Base-by-base conservation (phyloP, 1,140 invertebrate species). In the Tigriopus japonicus region DNA sequence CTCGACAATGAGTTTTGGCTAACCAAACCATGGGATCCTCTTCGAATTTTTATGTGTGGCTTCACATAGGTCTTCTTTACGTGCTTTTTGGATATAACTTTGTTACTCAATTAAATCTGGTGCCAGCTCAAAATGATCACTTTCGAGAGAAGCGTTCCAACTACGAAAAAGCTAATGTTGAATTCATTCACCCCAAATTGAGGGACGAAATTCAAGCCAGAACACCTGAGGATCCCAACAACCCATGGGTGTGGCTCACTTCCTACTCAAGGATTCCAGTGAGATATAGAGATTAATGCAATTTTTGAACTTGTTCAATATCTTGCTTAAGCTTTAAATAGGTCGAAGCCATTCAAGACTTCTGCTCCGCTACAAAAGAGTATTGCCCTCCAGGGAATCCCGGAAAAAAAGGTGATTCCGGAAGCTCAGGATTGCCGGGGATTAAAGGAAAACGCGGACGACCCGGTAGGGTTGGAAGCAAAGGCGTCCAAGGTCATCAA, bases 341-440 rank as follows among this genome's bases (percentile, higher is more conserved):
- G 82, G 75, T 81, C 62, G 75, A 79, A 58, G 80, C 81, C 1
- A 81, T 87, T 52, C 78, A 85, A 71, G 81, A 80, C 6, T 84
- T 84, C 66, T 87, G 84, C 66, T 76, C 76, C 60, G 79, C 81
- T 12, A 82, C 83, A 0, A 80, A 82, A 66, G 81, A 87, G 42
- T 86, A 86, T 67, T 91, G 87, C 69, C 68, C 68, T 1, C 64
- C 66, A 0, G 69, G 69, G 0, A 64, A 63, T 1, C 21, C 56
- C 5, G 67, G 67, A 9, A 63, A 63, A 1, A 19, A 55, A 15
- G 67, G 67, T 6, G 64, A 63, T 1, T 59, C 60, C 0, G 70
- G 70, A 21, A 62, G 62, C 13, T 61, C 64, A 2, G 69, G 69
- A 43, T 58, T 64, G 1, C 56, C 62, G 42, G 69, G 69, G 10